A percentile compares a stretch with the other conserved stretches of the same genome.
Evolutionary conservation across 2,797 vertebrate species (phyloP).

Genomic region (Glyptemys insculpta): DNA sequence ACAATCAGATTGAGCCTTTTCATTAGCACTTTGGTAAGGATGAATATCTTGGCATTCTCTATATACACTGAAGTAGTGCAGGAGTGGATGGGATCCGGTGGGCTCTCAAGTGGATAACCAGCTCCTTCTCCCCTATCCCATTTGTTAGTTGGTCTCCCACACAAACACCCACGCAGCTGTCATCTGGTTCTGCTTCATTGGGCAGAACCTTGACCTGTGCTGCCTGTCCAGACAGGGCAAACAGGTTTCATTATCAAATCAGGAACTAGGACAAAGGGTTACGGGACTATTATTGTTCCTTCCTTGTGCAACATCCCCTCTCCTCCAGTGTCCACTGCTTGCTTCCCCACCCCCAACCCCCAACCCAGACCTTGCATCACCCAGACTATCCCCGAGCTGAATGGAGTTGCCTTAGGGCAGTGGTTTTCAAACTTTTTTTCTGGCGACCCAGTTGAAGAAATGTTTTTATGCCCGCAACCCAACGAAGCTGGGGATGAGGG

Average conservation of each 20-base stretch:
- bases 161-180: too few species aligned
- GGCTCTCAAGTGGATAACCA: background rate
- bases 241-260: too few species aligned
- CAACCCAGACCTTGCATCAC: background rate
- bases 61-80: too few species aligned
- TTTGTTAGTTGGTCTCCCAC: too few species aligned
- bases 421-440: too few species aligned
- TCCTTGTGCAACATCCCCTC: background rate
- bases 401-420: background rate
- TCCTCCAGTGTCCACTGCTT: too few species aligned
- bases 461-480: too few species aligned
- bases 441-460: too few species aligned
- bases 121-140: background rate
- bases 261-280: background rate
- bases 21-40: fast-evolving
- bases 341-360: too few species aligned
- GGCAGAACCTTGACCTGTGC: too few species aligned
- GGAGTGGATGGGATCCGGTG: background rate
- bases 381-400: background rate
- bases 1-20: background rate
- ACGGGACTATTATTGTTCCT: background rate
- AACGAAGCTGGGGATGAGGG: too few species aligned
- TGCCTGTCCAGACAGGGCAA: background rate
- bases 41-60: too few species aligned
- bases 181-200: background rate